Base-by-base conservation (phyloP, 2,888 invertebrate species). In the Lithosia quadra region DNA sequence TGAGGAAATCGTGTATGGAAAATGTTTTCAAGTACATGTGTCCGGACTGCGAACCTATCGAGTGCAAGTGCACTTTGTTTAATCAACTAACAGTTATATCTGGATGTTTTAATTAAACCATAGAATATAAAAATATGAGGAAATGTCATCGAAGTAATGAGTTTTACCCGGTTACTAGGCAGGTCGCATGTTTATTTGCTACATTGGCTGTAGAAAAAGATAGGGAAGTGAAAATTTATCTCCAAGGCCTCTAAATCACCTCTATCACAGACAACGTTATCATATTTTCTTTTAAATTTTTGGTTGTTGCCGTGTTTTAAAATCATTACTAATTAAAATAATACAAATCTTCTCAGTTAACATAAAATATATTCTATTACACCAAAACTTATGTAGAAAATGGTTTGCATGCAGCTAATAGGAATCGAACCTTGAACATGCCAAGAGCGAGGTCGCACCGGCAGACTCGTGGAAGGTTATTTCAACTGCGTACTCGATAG, bases 341-440 rank as follows among this genome's bases (percentile, higher is more conserved):
- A 72, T 64, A 67, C 72, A 73, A 69, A 15, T 77, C 80, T 80
- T 77, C 78, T 64, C 75, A 63, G 28, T 70, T 22, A 55, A n/a
- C 57, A 34, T 33, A 63, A 62, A 68, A 58, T 63, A 66, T 60
- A 71, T 70, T 63, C 64, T 82, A 83, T 34, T 0, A 0, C 0
- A 0, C 15, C n/a, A 55, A 13, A 11, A 2, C 57, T 73, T 83
- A 65, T 74, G 80, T 75, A 66, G 65, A 76, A 71, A 68, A 75
- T 65, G 49, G 64, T 73, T 85, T 53, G 75, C 62, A 68, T 66
- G 65, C 68, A 70, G 64, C 24, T 61, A 63, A 61, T 71, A 73
- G 82, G 86, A 86, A 76, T 84, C 85, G 82, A 90, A 91, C 93
- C 93, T 93, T 94, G 93, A 92, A 90, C 91, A 89, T 91, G 92